These are phyloP conservation scores for Camelus bactrianus DNA, from an alignment of 2,113 vertebrate genomes.

Conservation along the genomic window DNA sequence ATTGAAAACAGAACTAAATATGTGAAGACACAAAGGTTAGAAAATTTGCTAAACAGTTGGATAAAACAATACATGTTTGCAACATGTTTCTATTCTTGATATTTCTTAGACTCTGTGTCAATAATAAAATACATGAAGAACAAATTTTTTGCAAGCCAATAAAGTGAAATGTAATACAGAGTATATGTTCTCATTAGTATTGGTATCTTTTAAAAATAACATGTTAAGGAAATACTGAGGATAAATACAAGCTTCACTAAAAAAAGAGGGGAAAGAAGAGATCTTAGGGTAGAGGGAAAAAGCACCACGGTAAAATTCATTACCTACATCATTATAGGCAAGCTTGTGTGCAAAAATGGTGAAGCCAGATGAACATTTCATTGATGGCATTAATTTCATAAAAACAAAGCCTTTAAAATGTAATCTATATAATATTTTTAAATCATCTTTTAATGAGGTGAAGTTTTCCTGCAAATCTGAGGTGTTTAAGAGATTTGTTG, in stretches of 20 bases:
- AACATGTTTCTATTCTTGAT: background rate
- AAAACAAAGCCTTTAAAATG: background rate
- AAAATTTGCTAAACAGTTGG: background rate
- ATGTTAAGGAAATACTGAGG: background rate
- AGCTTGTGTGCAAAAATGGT: conserved; percentile 4
- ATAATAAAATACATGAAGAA: conserved; percentile 4
- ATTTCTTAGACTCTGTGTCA: background rate
- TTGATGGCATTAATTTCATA: background rate
- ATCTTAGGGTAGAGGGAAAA: background rate
- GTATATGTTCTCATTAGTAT: conserved; percentile 2
- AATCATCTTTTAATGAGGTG: background rate
- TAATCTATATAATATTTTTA: background rate
- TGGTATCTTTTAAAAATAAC: background rate
- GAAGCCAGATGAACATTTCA: background rate
- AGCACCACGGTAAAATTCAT: background rate
- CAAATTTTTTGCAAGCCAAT: background rate
- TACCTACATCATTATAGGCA: background rate
- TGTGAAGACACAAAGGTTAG: background rate
- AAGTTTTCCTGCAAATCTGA: background rate
- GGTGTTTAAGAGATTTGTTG: background rate
- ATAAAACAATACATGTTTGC: background rate
- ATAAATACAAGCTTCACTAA: background rate
- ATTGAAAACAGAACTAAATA: background rate
- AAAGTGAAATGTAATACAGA: background rate
- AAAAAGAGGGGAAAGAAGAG: background rate